Evolutionary conservation across 2,113 vertebrate genomes (phyloP).

Genomic region (Scophthalmus maximus): DNA sequence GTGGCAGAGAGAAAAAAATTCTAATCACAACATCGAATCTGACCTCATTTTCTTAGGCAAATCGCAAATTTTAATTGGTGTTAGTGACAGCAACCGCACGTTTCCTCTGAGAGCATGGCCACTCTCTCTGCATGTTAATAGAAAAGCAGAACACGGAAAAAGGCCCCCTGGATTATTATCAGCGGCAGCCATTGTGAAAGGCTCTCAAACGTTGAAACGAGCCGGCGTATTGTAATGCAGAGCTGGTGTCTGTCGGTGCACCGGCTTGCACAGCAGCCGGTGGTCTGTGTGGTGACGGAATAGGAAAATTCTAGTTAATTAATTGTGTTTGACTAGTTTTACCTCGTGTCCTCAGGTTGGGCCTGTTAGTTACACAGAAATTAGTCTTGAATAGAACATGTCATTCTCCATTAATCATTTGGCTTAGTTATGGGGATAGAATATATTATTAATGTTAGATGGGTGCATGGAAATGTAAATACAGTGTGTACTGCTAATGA

Average conservation of each 20-base stretch:
- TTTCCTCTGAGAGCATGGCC: constrained; percentile 48
- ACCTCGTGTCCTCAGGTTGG: not conserved
- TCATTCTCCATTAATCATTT: constrained; percentile 6
- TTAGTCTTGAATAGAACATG: not conserved
- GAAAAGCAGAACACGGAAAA: constrained; percentile 3
- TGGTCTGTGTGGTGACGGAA: constrained; percentile 27
- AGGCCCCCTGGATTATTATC: constrained; percentile 40
- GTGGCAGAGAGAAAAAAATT: constrained; percentile 19
- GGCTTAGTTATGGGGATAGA: not conserved
- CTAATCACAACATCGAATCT: constrained; percentile 49
- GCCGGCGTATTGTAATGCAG: constrained; percentile 28
- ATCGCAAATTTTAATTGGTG: constrained; percentile 74
- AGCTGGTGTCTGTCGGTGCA: not conserved
- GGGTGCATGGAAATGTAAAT: not conserved
- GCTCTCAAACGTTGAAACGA: constrained; percentile 20
- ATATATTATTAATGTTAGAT: constrained; percentile 28
- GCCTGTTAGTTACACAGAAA: not conserved
- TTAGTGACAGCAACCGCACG: constrained; percentile 50
- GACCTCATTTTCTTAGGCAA: constrained; percentile 64
- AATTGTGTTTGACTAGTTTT: constrained; percentile 22
- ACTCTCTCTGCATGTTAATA: constrained; percentile 65
- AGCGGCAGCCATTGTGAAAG: constrained; percentile 15
- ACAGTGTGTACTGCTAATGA: constrained; percentile 23
- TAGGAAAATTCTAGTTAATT: constrained; percentile 11
- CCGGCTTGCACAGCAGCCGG: constrained; percentile 16